Conservation (phyloP, 2,113 vertebrate genomes). For the Lates calcarifer region DNA sequence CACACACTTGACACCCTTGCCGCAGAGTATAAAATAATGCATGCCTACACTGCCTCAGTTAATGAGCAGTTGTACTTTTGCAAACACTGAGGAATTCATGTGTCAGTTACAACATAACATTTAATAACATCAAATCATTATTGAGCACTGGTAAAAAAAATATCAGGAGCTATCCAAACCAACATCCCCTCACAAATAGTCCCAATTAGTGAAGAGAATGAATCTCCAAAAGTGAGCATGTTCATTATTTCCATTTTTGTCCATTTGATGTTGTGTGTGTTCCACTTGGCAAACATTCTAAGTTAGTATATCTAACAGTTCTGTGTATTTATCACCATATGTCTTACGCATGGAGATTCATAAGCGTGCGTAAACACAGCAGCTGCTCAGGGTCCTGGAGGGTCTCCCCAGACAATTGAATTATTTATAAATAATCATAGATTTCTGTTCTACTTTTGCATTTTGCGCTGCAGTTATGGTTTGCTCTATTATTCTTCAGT, state of each 20-base stretch:
- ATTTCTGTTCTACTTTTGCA: not conserved
- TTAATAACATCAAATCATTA: not conserved
- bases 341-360: not conserved
- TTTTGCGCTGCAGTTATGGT: not conserved
- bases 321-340: constrained; percentile 7
- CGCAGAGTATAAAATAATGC: constrained; percentile 28
- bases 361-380: not conserved
- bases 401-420: not conserved
- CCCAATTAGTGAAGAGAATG: not conserved
- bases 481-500: not conserved
- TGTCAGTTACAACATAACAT: not conserved
- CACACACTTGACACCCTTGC: constrained; percentile 20
- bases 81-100: constrained; percentile 7
- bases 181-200: not conserved
- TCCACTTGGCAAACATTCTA: not conserved
- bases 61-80: constrained; percentile 34
- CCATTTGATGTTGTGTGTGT: not conserved
- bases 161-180: not conserved
- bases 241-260: not conserved
- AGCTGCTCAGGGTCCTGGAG: not conserved
- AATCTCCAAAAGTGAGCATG: not conserved
- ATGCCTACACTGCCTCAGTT: not conserved
- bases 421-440: constrained; percentile 8
- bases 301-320: not conserved
- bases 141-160: not conserved